phyloP scores from a whole-genome alignment of 2,797 vertebrate species.

The Gila robusta region DNA sequence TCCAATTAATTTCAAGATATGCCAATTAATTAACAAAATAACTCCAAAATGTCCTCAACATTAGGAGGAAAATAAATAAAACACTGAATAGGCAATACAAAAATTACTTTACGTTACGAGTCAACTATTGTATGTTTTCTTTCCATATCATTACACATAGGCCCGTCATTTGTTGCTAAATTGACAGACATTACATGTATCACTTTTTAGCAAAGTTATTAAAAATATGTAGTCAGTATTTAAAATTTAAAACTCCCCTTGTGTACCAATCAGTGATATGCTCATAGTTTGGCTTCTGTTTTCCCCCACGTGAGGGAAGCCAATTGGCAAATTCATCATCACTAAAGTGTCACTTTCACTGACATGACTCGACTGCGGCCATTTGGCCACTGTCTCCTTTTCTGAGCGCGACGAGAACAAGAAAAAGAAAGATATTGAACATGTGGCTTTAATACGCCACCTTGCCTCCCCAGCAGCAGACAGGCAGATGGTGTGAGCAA shows the following conservation, averaged over 20 bases:
- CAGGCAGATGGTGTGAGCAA: conserved; percentile 96
- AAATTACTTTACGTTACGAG: neutral
- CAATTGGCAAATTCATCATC: conserved; percentile 90
- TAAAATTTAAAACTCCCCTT: neutral
- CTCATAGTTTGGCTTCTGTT: conserved; percentile 1
- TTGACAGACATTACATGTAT: neutral
- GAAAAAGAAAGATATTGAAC: conserved; percentile 81
- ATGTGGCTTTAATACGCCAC: conserved; percentile 95
- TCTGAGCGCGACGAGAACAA: conserved; percentile 48
- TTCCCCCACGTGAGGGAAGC: conserved; percentile 78
- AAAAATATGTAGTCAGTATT: neutral
- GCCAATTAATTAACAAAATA: neutral
- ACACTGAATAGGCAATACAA: neutral
- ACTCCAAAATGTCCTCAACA: neutral
- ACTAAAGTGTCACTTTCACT: conserved; percentile 87
- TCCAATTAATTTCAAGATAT: neutral
- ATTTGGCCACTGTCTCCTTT: conserved; percentile 91
- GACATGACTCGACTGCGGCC: conserved; percentile 89
- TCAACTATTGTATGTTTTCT: neutral
- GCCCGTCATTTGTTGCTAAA: neutral
- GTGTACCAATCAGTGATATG: conserved; percentile 16
- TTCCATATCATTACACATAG: neutral
- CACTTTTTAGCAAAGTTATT: neutral
- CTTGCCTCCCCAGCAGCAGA: conserved; percentile 94
- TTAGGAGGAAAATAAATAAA: conserved; percentile 5